These are phyloP conservation scores for Colletes collaris DNA, from an alignment of 2,888 invertebrate species.

Conservation along the genomic window DNA sequence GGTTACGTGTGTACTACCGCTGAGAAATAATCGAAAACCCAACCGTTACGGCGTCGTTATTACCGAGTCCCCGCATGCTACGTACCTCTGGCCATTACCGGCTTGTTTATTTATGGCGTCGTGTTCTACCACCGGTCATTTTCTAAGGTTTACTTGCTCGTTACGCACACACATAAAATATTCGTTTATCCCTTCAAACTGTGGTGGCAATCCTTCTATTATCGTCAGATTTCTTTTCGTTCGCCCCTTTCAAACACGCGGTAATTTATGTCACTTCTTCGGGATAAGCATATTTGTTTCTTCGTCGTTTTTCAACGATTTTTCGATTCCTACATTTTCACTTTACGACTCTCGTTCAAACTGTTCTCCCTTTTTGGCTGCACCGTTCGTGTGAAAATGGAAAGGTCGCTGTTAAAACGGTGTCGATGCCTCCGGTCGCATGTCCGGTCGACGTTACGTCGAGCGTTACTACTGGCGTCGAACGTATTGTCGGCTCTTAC, in stretches of 20 bases:
- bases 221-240: no score
- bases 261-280: no score
- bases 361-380: no score
- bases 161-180: not conserved
- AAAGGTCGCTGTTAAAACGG: no score
- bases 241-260: no score
- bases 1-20: constrained; percentile 27
- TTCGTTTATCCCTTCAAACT: not conserved
- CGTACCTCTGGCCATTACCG: constrained; percentile 44
- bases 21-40: constrained; percentile 44
- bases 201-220: no score
- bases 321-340: no score
- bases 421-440: not conserved
- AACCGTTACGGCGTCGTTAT: constrained; percentile 33
- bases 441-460: constrained; percentile 11
- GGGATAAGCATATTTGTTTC: no score
- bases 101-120: constrained; percentile 34
- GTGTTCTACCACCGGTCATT: not conserved
- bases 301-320: no score
- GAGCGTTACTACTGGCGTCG: constrained; percentile 6
- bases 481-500: not conserved
- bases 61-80: constrained; percentile 34
- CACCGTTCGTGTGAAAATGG: no score
- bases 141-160: not conserved
- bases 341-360: no score